Percentiles rank a stretch among this genome's conserved stretches.
These are phyloP conservation scores for Drosophila orena DNA, from an alignment of 1,140 invertebrate species.

Conservation along the genomic window DNA sequence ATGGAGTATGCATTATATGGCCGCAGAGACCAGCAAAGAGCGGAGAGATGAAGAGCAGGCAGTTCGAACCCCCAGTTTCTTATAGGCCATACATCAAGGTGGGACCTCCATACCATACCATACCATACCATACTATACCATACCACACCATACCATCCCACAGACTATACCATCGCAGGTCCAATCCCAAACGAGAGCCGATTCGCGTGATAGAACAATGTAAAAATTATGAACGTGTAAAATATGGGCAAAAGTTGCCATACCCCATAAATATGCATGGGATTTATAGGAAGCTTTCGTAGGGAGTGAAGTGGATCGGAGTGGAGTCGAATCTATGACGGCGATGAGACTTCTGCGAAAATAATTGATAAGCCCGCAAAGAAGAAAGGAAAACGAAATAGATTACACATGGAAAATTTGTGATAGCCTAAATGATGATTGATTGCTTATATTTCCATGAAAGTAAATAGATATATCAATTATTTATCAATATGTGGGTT, in stretches of 20 bases:
- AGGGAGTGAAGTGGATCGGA: conserved; percentile 12
- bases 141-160: background rate
- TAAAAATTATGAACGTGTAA: conserved; percentile 78
- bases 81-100: conserved; percentile 60
- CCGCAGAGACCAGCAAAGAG: conserved; percentile 21
- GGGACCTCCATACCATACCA: conserved; percentile 15
- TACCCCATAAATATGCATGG: conserved; percentile 68
- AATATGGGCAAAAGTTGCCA: conserved; percentile 60
- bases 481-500: too few relatives aligned
- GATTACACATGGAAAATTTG: background rate
- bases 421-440: background rate
- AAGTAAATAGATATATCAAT: background rate
- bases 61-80: conserved; percentile 41
- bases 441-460: background rate
- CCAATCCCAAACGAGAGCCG: conserved; percentile 24
- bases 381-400: background rate
- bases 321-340: conserved; percentile 45
- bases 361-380: conserved; percentile 65
- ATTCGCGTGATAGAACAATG: conserved; percentile 82
- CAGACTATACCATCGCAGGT: background rate
- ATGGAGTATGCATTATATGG: conserved; percentile 76
- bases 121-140: background rate
- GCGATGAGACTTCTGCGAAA: conserved; percentile 48
- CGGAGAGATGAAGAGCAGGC: conserved; percentile 4
- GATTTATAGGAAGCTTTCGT: conserved; percentile 21